These are phyloP conservation scores for Sakesphorus luctuosus DNA, from an alignment of 2,113 vertebrate genomes.

Conservation along the genomic window DNA sequence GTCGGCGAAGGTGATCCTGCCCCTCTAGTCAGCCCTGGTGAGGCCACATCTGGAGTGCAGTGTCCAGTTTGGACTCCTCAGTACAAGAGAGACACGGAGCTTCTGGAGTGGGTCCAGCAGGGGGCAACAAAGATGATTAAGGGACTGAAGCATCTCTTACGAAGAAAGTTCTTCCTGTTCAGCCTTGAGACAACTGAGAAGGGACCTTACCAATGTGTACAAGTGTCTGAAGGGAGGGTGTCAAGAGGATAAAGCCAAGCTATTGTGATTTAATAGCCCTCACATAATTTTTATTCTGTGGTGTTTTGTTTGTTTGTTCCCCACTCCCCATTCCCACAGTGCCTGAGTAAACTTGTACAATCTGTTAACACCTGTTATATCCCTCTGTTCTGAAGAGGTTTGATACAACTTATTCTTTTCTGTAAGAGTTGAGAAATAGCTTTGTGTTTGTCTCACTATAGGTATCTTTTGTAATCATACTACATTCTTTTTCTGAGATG, in stretches of 20 bases:
- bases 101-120: background rate
- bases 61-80: background rate
- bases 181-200: background rate
- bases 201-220: no score
- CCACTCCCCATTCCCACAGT: background rate
- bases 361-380: background rate
- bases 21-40: background rate
- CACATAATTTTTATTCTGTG: background rate
- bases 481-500: background rate
- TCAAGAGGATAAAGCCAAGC: background rate
- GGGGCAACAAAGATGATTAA: accelerated
- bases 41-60: background rate
- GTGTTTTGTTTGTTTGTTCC: background rate
- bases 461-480: background rate
- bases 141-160: background rate
- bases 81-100: background rate
- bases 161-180: background rate
- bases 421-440: background rate
- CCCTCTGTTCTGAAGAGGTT: background rate
- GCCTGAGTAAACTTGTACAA: background rate
- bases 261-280: background rate
- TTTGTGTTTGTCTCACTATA: background rate
- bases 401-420: background rate
- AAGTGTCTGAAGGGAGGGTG: background rate
- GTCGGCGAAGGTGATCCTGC: background rate